Evolutionary conservation across 1,140 invertebrate genomes (phyloP), one percentile per base, ranked within the genome.

Genomic region (Lepidostoma basale): DNA sequence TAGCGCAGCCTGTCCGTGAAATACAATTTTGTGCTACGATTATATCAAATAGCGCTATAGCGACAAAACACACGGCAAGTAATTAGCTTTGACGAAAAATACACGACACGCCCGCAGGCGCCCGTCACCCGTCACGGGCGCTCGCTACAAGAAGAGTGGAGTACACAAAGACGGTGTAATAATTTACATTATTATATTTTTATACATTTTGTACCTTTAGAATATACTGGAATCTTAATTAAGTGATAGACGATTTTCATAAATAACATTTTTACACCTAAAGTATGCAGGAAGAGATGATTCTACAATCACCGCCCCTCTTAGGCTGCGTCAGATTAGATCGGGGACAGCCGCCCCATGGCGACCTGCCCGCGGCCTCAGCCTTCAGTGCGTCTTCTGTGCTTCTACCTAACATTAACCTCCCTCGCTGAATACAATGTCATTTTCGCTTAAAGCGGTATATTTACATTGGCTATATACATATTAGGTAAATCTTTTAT

Each of bases 401-500:
- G 33, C 58, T 10, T 22, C 23, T 36, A n/a, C 25, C 47, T 52
- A 23, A 47, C 14, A 62, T 45, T 45, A 45, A 52, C 45, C 25
- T 23, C 20, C 52, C 9, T 56, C 23, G 16, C 52, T 30, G 25
- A 56, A 56, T 25, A 6, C 16, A 45, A 28, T 62, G 26, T 36
- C 26, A 36, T 36, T 33, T 44, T 54, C 63, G 66, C 66, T 68
- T 47, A 66, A 66, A 72, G 70, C 70, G 44, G 62, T 28, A 66
- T 65, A 72, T 72, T 72, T 68, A 72, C 65, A 68, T 54, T 72
- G 62, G 67, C 70, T 72, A 72, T 72, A 66, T 72, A 72, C 70
- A 72, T 52, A 22, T n/a, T n/a, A n/a, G n/a, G n/a, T n/a, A n/a
- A 52, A 60, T 47, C 49, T 30, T 62, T 60, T 65, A 72, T 59